A percentile compares a stretch with the other conserved stretches of the same genome.
phyloP scores from a whole-genome alignment of 2,797 vertebrate species.

The Argentina silus region DNA sequence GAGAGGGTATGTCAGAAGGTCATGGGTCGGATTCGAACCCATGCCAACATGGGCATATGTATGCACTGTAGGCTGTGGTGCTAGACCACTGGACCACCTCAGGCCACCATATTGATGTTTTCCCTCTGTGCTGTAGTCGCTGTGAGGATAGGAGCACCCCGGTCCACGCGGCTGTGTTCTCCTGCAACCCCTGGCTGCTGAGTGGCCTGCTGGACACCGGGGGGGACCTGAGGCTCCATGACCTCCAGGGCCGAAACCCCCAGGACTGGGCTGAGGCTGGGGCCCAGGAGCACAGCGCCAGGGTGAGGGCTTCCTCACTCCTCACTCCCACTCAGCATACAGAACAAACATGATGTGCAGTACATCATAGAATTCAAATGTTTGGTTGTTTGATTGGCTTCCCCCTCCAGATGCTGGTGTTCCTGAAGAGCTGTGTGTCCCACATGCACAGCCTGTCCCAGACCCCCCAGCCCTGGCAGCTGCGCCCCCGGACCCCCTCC shows the following conservation, averaged over 20 bases:
- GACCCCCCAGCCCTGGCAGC: slow-evolving; percentile 61
- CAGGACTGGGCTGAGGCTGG: slow-evolving; percentile 79
- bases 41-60: no score
- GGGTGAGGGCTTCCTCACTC: slow-evolving; percentile 61
- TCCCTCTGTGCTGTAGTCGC: slow-evolving; percentile 68
- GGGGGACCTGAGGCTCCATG: slow-evolving; percentile 85
- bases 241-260: slow-evolving; percentile 74
- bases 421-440: slow-evolving; percentile 78
- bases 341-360: neutral
- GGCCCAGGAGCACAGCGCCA: slow-evolving; percentile 69
- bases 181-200: slow-evolving; percentile 81
- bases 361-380: no score
- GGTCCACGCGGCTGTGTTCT: slow-evolving; percentile 86
- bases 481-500: slow-evolving; percentile 47
- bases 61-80: no score
- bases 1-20: no score
- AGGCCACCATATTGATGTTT: neutral
- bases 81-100: no score
- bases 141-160: slow-evolving; percentile 85
- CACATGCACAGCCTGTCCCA: slow-evolving; percentile 79
- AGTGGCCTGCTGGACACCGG: slow-evolving; percentile 83
- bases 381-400: no score
- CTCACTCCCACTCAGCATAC: neutral
- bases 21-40: no score
- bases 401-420: slow-evolving; percentile 79